Conservation (phyloP, 1,140 invertebrate genomes). For the Pararge aegeria region DNA sequence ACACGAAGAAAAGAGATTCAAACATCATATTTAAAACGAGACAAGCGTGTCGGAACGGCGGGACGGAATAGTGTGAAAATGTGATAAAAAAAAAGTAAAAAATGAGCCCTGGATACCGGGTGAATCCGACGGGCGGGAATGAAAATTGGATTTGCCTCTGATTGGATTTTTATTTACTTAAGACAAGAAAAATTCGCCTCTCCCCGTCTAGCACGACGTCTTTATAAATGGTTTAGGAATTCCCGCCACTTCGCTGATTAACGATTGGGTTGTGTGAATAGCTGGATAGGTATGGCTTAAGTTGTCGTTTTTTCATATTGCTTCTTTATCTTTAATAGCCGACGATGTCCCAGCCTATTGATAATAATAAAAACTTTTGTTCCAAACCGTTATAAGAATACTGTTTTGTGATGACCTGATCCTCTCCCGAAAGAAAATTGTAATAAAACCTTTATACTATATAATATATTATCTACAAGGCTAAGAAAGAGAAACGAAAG, state of each 20-base stretch:
- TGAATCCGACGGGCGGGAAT: constrained; percentile 67
- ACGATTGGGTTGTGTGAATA: constrained; percentile 30
- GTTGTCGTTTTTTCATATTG: not conserved
- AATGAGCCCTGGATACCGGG: constrained; percentile 60
- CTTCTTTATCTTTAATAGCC: no score
- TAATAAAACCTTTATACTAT: no score
- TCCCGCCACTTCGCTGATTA: constrained; percentile 52
- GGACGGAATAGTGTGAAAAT: constrained; percentile 59
- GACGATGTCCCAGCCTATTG: no score
- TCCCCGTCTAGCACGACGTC: constrained; percentile 43
- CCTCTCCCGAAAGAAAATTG: no score
- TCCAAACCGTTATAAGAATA: no score
- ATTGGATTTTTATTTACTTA: constrained; percentile 80
- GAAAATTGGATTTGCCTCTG: constrained; percentile 77
- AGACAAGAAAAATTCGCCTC: constrained; percentile 74
- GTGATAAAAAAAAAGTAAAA: constrained; percentile 55
- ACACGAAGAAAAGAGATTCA: constrained; percentile 1
- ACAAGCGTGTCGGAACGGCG: constrained; percentile 11
- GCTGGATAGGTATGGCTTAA: not conserved
- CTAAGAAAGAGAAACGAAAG: no score
- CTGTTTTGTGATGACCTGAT: no score
- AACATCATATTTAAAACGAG: constrained; percentile 12
- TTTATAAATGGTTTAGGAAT: constrained; percentile 68
- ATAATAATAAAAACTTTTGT: no score
- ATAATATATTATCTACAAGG: no score